Conservation (phyloP, 2,113 vertebrate genomes). For the Mola mola region DNA sequence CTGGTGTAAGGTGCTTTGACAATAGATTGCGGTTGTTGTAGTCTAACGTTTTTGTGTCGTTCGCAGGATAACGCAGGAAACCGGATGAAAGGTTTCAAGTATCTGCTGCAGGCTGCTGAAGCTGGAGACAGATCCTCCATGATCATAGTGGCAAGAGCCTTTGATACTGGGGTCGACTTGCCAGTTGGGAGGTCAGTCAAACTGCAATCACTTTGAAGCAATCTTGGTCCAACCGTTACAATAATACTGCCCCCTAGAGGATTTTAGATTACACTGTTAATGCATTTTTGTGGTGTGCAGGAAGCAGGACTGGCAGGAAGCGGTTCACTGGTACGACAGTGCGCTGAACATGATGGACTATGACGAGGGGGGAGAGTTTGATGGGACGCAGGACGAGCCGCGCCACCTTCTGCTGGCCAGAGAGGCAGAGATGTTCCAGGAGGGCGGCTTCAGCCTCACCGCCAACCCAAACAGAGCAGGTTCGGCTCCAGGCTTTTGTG, state of each 20-base stretch:
- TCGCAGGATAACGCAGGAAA: conserved; percentile 89
- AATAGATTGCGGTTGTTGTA: too few species aligned
- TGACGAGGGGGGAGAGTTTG: conserved; percentile 94
- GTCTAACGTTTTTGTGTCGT: not conserved
- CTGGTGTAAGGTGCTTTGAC: too few species aligned
- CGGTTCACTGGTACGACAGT: conserved; percentile 87
- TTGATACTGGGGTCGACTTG: conserved; percentile 88
- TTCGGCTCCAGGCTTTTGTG: conserved; percentile 26
- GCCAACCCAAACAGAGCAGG: conserved; percentile 90
- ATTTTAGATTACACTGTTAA: not conserved
- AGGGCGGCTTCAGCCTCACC: conserved; percentile 82
- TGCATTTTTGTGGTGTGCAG: conserved; percentile 66
- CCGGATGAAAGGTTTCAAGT: conserved; percentile 88
- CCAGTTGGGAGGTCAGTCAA: conserved; percentile 86
- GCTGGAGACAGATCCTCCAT: conserved; percentile 93
- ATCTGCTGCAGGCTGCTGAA: conserved; percentile 90
- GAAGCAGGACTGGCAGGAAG: conserved; percentile 87
- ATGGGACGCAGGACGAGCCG: conserved; percentile 92
- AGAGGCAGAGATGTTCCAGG: conserved; percentile 90
- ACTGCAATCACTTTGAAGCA: too few species aligned
- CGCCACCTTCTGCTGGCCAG: conserved; percentile 89
- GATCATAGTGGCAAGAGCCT: conserved; percentile 92
- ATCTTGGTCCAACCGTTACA: not conserved
- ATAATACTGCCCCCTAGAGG: conserved; percentile 35
- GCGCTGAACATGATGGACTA: conserved; percentile 90